A percentile compares a stretch with the other conserved stretches of the same genome.
Conservation (phyloP, 2,113 vertebrate species). For the Eublepharis macularius region DNA sequence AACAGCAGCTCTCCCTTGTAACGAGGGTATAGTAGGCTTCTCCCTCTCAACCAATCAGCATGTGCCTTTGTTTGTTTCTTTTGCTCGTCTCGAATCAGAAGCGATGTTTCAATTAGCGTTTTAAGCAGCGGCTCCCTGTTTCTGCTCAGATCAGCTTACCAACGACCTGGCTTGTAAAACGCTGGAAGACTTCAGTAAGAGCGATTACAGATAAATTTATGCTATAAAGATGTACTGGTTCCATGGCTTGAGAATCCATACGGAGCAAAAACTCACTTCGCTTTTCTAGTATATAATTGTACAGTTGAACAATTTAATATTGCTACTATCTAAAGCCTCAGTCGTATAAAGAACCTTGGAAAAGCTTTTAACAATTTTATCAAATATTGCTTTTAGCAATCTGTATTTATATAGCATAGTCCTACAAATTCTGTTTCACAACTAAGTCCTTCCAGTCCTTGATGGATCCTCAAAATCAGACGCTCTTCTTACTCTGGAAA, state of each 20-base stretch:
- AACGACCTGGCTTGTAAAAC: background rate
- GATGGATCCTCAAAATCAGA: background rate
- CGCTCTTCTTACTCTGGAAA: background rate
- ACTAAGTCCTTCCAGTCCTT: too few relatives aligned
- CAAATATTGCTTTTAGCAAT: too few relatives aligned
- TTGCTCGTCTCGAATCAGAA: background rate
- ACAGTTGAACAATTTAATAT: background rate
- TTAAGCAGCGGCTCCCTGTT: background rate
- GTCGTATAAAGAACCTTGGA: background rate
- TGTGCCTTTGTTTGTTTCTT: background rate
- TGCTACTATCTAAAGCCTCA: background rate
- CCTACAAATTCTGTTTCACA: too few relatives aligned
- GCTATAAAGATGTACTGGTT: background rate
- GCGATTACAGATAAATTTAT: background rate
- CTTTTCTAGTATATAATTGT: background rate
- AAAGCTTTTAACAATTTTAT: background rate
- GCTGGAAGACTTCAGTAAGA: background rate
- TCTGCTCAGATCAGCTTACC: background rate
- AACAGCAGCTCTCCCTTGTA: background rate
- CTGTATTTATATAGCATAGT: too few relatives aligned
- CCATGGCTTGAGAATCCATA: background rate
- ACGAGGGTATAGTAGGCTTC: background rate
- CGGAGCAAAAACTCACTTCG: rapidly evolving
- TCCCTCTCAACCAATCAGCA: background rate
- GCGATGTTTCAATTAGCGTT: background rate